Percentiles rank a stretch among this genome's conserved stretches.
phyloP scores from a whole-genome alignment of 1,140 invertebrate genomes.

The Pantala flavescens region DNA sequence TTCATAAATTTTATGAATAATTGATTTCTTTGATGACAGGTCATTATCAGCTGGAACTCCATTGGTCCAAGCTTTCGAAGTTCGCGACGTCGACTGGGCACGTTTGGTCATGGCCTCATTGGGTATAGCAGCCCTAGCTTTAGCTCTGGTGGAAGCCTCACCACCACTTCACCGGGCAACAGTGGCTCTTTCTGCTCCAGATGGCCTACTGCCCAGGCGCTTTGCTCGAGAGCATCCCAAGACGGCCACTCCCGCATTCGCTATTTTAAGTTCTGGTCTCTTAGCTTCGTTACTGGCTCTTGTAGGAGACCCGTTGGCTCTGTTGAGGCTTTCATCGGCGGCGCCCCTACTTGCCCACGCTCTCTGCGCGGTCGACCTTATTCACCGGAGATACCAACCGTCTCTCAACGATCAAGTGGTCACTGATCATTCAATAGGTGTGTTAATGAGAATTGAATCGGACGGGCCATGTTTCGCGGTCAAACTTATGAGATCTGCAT shows the following conservation, averaged over 20 bases:
- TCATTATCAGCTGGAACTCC: slow-evolving; percentile 39
- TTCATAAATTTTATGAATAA: no score
- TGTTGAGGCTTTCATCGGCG: not conserved
- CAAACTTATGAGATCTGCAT: no score
- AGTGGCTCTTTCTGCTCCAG: slow-evolving; percentile 43
- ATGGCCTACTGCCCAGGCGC: slow-evolving; percentile 48
- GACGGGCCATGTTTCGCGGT: no score
- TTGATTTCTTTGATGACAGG: not conserved
- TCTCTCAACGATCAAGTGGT: no score
- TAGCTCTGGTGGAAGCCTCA: slow-evolving; percentile 49
- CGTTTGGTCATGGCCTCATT: slow-evolving; percentile 48
- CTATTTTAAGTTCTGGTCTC: slow-evolving; percentile 51
- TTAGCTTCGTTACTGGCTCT: not conserved
- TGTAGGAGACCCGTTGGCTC: not conserved
- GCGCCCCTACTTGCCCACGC: not conserved
- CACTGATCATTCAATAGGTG: no score
- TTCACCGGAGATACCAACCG: not conserved
- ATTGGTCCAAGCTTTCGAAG: slow-evolving; percentile 47
- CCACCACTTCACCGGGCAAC: slow-evolving; percentile 47
- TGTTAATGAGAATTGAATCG: no score
- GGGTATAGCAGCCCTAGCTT: slow-evolving; percentile 44
- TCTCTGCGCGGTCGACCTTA: not conserved
- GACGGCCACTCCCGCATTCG: slow-evolving; percentile 52
- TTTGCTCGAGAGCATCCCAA: slow-evolving; percentile 50
- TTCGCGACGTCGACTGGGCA: slow-evolving; percentile 46